Evolutionary conservation across 2,888 invertebrate species (phyloP), one percentile per base, ranked within the genome.

Genomic region (Trachelus stipa): DNA sequence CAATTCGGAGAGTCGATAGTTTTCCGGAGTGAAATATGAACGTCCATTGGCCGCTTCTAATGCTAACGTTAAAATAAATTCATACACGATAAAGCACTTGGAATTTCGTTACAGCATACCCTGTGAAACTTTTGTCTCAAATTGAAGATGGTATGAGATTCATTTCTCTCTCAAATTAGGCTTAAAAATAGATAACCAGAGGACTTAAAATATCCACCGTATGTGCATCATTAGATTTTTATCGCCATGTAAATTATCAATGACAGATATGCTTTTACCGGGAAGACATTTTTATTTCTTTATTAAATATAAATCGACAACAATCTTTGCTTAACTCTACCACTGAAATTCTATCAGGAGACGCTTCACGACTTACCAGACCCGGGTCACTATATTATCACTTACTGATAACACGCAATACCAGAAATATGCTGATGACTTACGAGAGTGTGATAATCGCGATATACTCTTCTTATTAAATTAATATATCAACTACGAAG

Each of bases 351-450:
- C 33, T 71, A 71, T 33, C 30, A 15, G 6, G 6, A 71, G 71
- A n/a, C 3, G 6, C 15, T 15, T 34, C 71, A 34, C 56, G 69
- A 73, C 68, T 68, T 75, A 35, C 76, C 78, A 73, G 76, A 74
- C 79, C 69, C 74, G 79, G 79, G 79, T 79, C 79, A 76, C 69
- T 76, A 31, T 74, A 76, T 74, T 79, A 76, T 73, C 73, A 33
- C 68, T 69, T 56, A n/a, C 37, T 68, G 79, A 79, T 79, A 79
- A 79, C 56, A 56, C 34, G 33, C 68, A 69, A 74, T 33, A 76
- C 69, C 75, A 34, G 68, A 76, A 76, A 73, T 79, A 68, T 68
- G 33, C 6, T 56, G 9, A 9, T 15, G 40, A 23, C 40, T 56
- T 23, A 56, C 23, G 40, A 56, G 23, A 56, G 40, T 56, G 40